Evolutionary conservation across 2,888 invertebrate species (phyloP).

Genomic region (Drosophila ezoana): DNA sequence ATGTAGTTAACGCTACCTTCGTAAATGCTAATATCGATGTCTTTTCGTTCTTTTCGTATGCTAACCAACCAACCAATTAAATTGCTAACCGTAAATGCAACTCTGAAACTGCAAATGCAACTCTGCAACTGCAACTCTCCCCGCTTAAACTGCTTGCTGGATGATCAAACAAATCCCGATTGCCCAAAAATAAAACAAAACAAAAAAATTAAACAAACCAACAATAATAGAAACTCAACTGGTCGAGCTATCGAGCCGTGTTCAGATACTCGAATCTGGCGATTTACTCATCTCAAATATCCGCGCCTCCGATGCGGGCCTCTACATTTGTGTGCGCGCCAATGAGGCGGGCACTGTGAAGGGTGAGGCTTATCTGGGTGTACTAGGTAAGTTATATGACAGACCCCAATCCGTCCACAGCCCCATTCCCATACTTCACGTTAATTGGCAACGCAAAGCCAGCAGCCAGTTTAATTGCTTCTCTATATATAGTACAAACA

Average conservation of each 20-base stretch:
- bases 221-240: constrained; percentile 86
- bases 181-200: constrained; percentile 2
- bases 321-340: constrained; percentile 94
- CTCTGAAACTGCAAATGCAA: constrained; percentile 30
- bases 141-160: constrained; percentile 41
- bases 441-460: neutral
- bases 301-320: constrained; percentile 92
- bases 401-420: neutral
- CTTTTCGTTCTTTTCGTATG: constrained; percentile 33
- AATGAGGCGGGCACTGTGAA: constrained; percentile 95
- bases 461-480: constrained; percentile 2
- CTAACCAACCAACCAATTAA: constrained; percentile 54
- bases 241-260: constrained; percentile 89
- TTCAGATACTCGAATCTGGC: constrained; percentile 94
- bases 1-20: neutral
- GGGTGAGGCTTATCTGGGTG: constrained; percentile 92
- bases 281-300: constrained; percentile 95
- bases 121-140: constrained; percentile 27
- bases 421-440: neutral
- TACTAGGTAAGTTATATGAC: constrained; percentile 88
- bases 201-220: constrained; percentile 1
- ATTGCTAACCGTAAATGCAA: constrained; percentile 53
- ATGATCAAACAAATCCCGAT: constrained; percentile 13
- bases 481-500: too few species aligned
- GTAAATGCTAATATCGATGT: constrained; percentile 43